These are phyloP conservation scores for Pluvialis apricaria DNA, from an alignment of 2,113 vertebrate genomes.

Conservation along the genomic window DNA sequence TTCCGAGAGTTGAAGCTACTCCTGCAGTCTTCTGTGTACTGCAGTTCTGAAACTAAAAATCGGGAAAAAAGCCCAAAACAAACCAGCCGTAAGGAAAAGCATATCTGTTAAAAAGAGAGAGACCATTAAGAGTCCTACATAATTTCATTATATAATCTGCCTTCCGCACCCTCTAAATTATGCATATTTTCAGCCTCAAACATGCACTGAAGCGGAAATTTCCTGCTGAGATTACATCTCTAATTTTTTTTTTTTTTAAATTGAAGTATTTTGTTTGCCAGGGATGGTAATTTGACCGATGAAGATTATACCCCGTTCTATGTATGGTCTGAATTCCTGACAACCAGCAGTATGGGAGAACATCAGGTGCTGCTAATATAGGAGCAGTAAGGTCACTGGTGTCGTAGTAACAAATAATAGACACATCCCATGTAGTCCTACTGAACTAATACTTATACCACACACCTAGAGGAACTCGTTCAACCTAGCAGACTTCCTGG, in stretches of 20 bases:
- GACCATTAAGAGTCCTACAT: background rate
- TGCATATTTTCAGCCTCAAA: background rate
- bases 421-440: background rate
- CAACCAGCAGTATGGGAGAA: background rate
- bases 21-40: background rate
- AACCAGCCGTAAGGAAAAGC: background rate
- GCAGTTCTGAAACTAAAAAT: background rate
- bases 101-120: background rate
- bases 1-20: background rate
- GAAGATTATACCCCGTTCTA: background rate
- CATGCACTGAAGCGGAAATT: background rate
- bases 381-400: constrained; percentile 3
- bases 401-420: background rate
- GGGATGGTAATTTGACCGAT: background rate
- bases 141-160: background rate
- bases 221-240: background rate
- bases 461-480: background rate
- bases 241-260: background rate
- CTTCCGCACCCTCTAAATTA: background rate
- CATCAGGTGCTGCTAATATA: background rate
- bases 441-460: background rate
- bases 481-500: background rate
- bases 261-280: background rate
- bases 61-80: background rate
- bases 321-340: background rate